Base-by-base conservation (phyloP, 1,140 invertebrate species). In the Dinoponera quadriceps region DNA sequence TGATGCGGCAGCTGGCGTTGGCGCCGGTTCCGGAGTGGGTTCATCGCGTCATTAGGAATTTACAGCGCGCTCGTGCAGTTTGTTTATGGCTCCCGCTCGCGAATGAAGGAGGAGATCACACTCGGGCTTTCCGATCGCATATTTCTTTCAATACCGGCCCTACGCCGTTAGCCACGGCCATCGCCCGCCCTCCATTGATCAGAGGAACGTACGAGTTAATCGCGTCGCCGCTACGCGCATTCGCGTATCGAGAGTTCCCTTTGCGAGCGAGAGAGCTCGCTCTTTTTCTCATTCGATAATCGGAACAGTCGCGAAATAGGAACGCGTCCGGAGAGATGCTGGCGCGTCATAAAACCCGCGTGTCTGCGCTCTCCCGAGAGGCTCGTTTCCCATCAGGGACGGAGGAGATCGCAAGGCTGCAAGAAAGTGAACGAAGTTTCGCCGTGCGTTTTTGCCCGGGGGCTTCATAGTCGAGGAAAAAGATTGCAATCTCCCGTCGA, bases 1-100 rank as follows among this genome's bases (percentile, higher is more conserved):
- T 38, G 27, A 73, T 22, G 14, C 55, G 20, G 11, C 38, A 11
- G 38, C 38, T 57, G 25, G 29, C 38, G 38, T 9, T 11, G 29
- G 25, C 9, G n/a, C n/a, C n/a, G n/a, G 18, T 63, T 29, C 29
- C 0, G 27, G 13, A 48, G 5, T 33, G 9, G 14, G 5, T 62
- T 29, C 25, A 65, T 75, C 48, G 38, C 57, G 60, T 33, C 18
- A 38, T 74, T 74, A 62, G 18, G 27, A 60, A 74, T 65, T 75
- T 27, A 49, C 18, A 16, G 27, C 54, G 20, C 57, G 29, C n/a
- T 22, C 44, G 14, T 51, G n/a, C 7, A 65, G 48, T 48, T 62
- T 62, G 27, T 22, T 20, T 11, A 16, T 27, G 29, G 22, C 18
- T 48, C 22, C 49, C 13, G 2, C 3, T 22, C 25, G 27, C 18